Percentiles rank a stretch among this genome's conserved stretches.
Evolutionary conservation across 2,888 invertebrate genomes (phyloP).

Genomic region (Tubulanus polymorphus): DNA sequence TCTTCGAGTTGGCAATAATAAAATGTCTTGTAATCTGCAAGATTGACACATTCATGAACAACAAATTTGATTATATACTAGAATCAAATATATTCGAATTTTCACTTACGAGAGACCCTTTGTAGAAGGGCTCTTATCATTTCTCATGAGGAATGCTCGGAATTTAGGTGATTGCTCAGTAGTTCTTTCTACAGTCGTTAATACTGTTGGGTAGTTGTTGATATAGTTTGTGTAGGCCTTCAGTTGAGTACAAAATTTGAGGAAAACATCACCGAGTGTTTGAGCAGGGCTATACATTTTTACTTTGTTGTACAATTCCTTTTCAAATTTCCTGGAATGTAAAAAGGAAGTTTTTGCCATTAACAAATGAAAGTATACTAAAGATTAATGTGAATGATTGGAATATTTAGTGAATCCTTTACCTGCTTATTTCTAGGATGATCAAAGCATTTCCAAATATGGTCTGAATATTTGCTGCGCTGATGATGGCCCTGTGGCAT

Average conservation of each 20-base stretch:
- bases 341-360: neutral
- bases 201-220: conserved; percentile 46
- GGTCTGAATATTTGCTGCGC: conserved; percentile 44
- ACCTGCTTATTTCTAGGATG: conserved; percentile 42
- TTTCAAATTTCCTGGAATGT: conserved; percentile 31
- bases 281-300: conserved; percentile 40
- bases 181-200: conserved; percentile 40
- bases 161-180: conserved; percentile 44
- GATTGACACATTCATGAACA: neutral
- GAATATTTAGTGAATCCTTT: too few relatives aligned
- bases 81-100: neutral
- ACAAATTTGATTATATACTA: neutral
- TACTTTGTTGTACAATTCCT: conserved; percentile 39
- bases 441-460: conserved; percentile 44
- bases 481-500: conserved; percentile 45
- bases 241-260: conserved; percentile 40
- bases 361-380: neutral
- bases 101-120: conserved; percentile 44
- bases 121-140: conserved; percentile 37
- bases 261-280: conserved; percentile 49
- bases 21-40: conserved; percentile 52
- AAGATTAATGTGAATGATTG: neutral
- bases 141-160: conserved; percentile 43
- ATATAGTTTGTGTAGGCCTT: conserved; percentile 47
- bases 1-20: conserved; percentile 46